Conservation (phyloP, 2,113 vertebrate species). For the Cyanoramphus novaezelandiae region DNA sequence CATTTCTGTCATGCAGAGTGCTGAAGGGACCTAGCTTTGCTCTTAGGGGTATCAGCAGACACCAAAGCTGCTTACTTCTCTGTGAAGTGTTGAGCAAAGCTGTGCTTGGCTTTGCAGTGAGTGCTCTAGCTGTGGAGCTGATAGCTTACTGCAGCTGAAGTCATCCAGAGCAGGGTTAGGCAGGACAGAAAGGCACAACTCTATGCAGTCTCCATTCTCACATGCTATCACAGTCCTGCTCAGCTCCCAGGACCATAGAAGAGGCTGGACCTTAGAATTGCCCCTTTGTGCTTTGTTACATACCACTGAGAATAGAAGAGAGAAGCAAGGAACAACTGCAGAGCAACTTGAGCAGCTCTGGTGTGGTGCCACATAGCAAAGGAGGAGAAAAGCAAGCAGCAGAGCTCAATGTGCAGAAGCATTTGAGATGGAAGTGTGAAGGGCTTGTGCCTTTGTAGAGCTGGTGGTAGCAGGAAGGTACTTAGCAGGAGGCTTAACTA, state of each 20-base stretch:
- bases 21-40: not conserved
- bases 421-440: not conserved
- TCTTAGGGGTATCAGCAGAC: not conserved
- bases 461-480: not conserved
- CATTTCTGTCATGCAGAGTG: not conserved
- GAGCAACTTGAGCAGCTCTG: not conserved
- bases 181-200: not conserved
- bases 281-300: not conserved
- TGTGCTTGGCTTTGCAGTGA: not conserved
- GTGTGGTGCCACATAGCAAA: rapidly evolving
- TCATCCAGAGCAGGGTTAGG: not conserved
- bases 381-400: rapidly evolving
- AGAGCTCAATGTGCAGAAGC: not conserved
- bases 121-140: not conserved
- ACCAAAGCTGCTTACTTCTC: not conserved
- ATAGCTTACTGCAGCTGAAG: not conserved
- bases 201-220: not conserved
- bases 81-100: not conserved
- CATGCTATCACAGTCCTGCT: not conserved
- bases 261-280: not conserved
- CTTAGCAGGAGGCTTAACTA: not conserved
- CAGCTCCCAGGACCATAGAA: not conserved
- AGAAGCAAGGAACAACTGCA: not conserved
- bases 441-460: not conserved
- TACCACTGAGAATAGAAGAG: not conserved